Conservation (phyloP, 2,888 invertebrate genomes). For the Mythimna impura region DNA sequence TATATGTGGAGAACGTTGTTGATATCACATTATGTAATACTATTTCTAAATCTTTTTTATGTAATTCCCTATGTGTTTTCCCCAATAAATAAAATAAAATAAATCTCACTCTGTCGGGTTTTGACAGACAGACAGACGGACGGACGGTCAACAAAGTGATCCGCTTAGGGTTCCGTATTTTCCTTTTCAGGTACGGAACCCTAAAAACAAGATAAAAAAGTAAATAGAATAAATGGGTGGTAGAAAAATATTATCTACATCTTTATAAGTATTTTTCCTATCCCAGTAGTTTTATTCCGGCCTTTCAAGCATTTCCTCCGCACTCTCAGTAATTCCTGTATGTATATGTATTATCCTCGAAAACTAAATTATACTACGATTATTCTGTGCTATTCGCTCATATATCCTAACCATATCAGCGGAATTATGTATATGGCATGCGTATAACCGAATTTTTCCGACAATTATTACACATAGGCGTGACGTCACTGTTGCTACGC, state of each 20-base stretch:
- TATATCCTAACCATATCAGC: conserved; percentile 37
- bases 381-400: conserved; percentile 35
- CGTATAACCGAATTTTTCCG: conserved; percentile 52
- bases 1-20: no score
- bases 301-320: neutral
- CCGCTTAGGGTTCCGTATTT: no score
- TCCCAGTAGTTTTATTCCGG: neutral
- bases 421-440: conserved; percentile 44
- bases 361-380: conserved; percentile 32
- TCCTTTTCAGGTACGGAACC: no score
- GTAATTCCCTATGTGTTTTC: no score
- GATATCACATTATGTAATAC: no score
- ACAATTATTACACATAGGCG: conserved; percentile 28
- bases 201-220: neutral
- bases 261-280: neutral
- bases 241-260: no score
- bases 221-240: neutral
- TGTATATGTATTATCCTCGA: conserved; percentile 1
- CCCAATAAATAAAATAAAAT: no score
- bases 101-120: no score
- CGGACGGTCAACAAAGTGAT: no score
- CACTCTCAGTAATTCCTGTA: neutral
- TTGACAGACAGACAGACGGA: no score
- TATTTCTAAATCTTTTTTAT: no score
- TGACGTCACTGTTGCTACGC: conserved; percentile 63